Conservation (phyloP, 2,888 invertebrate species). For the Pyrochroa serraticornis region DNA sequence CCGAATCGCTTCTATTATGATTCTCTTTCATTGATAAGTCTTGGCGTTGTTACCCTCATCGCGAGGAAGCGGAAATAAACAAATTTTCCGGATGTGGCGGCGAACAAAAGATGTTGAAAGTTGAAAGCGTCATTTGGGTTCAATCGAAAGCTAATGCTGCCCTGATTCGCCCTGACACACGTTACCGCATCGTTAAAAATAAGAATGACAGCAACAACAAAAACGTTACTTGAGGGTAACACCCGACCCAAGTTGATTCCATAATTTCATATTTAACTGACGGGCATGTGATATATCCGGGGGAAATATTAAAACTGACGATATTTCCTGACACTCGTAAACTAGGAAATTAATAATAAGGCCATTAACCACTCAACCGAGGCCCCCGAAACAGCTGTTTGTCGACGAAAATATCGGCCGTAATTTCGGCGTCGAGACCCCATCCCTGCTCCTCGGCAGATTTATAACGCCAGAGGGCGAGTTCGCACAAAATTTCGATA, state of each 20-base stretch:
- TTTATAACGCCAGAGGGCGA: neutral
- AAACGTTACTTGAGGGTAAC: neutral
- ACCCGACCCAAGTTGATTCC: constrained; percentile 1
- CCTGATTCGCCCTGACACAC: neutral
- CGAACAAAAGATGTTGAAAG: neutral
- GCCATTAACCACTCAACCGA: constrained; percentile 26
- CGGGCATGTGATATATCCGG: constrained; percentile 16
- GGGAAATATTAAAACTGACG: constrained; percentile 23
- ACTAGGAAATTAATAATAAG: constrained; percentile 31
- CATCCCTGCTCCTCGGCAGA: neutral
- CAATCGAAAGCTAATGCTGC: neutral
- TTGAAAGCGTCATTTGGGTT: constrained; percentile 3
- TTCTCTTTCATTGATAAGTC: too few relatives aligned
- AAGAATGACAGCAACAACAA: neutral
- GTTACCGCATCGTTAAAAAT: constrained; percentile 9
- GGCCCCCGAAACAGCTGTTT: constrained; percentile 4
- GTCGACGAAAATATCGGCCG: constrained; percentile 2
- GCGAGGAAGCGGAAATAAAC: too few relatives aligned
- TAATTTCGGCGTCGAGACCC: neutral
- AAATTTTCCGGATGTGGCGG: too few relatives aligned
- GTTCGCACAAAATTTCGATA: too few relatives aligned
- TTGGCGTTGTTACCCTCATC: too few relatives aligned
- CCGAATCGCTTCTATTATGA: too few relatives aligned
- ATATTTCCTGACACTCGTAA: constrained; percentile 26
- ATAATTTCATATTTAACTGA: constrained; percentile 13